Base-by-base conservation (phyloP, 2,797 vertebrate species). In the Takifugu rubripes region DNA sequence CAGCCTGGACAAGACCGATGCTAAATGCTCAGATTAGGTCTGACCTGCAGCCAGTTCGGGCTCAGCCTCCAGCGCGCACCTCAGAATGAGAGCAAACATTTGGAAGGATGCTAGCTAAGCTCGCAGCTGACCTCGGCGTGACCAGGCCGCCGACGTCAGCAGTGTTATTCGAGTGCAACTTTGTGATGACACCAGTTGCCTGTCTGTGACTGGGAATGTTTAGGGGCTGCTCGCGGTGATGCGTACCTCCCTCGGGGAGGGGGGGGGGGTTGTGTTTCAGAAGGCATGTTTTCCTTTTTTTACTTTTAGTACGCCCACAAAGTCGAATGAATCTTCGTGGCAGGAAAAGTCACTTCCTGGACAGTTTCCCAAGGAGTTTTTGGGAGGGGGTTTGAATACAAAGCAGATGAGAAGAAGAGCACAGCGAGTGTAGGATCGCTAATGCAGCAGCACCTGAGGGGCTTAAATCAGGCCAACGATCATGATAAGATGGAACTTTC, bases 381-480 rank as follows among this genome's bases (percentile, higher is more conserved):
- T 15, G 54, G 0, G 14, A 12, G 24, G 0, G 46, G 81, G 76
- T 66, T 6, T 64, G 84, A 86, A 84, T 87, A 84, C 79, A 75
- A 78, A 87, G 70, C 81, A 83, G 76, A 50, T 49, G 54, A 58
- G 61, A 67, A 59, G 58, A 36, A 44, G 61, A 54, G 51, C 56
- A 52, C 46, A 25, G 68, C 5, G 50, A 53, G 62, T 5, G 40
- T 63, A 66, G 63, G 66, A 63, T 71, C 60, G 71, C 61, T 73
- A 72, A 67, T 66, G 66, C 56, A 63, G 75, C 54, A 15, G 43
- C 50, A 66, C 75, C 75, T 72, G 68, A 26, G 59, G 52, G 55
- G 53, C 59, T 76, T 74, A 72, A 75, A 74, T 79, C 66, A 77
- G 53, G 1, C 72, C 36, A 14, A 40, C 52, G 27, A 74, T 59